Conservation (phyloP, 1,140 invertebrate species). For the Megathymus violae region DNA sequence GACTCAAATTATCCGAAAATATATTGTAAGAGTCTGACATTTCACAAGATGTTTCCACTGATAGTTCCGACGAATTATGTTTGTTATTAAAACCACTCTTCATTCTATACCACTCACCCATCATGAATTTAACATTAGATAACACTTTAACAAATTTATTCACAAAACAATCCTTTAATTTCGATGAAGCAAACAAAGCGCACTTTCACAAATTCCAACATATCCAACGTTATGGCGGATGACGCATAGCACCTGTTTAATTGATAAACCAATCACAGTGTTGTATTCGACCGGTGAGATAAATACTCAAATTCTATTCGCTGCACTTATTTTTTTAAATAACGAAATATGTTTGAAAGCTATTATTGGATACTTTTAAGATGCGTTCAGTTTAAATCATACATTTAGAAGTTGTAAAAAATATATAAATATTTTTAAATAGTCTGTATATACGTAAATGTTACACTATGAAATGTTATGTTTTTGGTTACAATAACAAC, state of each 20-base stretch:
- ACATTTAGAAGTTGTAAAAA: too few species aligned
- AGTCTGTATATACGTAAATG: too few species aligned
- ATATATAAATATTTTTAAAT: too few species aligned
- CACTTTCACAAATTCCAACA: slow-evolving; percentile 75
- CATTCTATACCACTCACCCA: slow-evolving; percentile 77
- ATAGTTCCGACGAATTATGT: slow-evolving; percentile 72
- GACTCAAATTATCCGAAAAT: slow-evolving; percentile 76
- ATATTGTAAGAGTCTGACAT: slow-evolving; percentile 75
- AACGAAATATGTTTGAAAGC: slow-evolving; percentile 41
- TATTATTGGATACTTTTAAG: slow-evolving; percentile 40
- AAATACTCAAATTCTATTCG: slow-evolving; percentile 65
- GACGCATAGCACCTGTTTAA: slow-evolving; percentile 80
- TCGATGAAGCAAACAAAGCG: slow-evolving; percentile 58
- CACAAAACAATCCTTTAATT: slow-evolving; percentile 48
- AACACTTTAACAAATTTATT: slow-evolving; percentile 53
- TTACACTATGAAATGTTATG: too few species aligned
- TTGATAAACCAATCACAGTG: slow-evolving; percentile 63
- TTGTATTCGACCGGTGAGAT: slow-evolving; percentile 68
- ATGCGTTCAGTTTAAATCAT: slow-evolving; percentile 44
- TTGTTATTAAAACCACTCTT: slow-evolving; percentile 64
- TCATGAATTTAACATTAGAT: slow-evolving; percentile 62
- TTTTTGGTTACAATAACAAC: too few species aligned
- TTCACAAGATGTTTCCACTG: slow-evolving; percentile 72
- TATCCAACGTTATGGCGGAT: slow-evolving; percentile 78
- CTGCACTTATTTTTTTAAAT: slow-evolving; percentile 66